Conservation (phyloP, 1,140 invertebrate genomes). For the Alviniconcha marisindica region DNA sequence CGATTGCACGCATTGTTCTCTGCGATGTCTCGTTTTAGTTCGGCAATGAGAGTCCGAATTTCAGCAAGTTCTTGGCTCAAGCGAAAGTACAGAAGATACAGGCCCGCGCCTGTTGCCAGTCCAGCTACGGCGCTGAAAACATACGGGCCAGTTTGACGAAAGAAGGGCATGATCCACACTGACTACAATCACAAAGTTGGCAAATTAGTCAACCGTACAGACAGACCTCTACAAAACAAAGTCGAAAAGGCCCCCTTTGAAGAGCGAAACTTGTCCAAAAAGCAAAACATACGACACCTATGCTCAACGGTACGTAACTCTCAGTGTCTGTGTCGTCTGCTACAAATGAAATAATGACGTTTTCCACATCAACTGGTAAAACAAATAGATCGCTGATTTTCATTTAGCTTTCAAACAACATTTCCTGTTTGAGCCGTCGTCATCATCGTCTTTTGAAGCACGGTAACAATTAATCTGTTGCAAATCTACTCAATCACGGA, state of each 20-base stretch:
- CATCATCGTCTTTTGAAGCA: neutral
- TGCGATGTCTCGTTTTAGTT: constrained; percentile 46
- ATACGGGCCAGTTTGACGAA: constrained; percentile 36
- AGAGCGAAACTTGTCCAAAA: neutral
- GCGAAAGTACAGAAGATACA: constrained; percentile 49
- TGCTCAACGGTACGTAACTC: neutral
- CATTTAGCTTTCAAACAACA: neutral
- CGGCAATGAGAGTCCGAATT: constrained; percentile 46
- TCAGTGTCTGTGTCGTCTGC: neutral
- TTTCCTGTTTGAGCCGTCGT: neutral
- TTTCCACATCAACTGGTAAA: neutral
- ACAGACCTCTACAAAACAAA: neutral
- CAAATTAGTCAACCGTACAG: neutral
- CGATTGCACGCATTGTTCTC: neutral
- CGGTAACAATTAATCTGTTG: too few relatives aligned
- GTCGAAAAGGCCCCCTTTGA: neutral
- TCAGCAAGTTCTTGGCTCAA: constrained; percentile 48
- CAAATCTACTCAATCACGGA: neutral
- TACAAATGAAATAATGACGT: neutral
- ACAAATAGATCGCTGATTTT: neutral
- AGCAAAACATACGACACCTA: neutral
- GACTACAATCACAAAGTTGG: neutral
- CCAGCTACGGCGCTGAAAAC: constrained; percentile 31
- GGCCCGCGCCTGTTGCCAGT: constrained; percentile 35
- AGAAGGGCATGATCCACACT: constrained; percentile 36